Percentiles rank a stretch among this genome's conserved stretches.
Conservation (phyloP, 2,888 invertebrate genomes). For the Microctonus aethiopoides region DNA sequence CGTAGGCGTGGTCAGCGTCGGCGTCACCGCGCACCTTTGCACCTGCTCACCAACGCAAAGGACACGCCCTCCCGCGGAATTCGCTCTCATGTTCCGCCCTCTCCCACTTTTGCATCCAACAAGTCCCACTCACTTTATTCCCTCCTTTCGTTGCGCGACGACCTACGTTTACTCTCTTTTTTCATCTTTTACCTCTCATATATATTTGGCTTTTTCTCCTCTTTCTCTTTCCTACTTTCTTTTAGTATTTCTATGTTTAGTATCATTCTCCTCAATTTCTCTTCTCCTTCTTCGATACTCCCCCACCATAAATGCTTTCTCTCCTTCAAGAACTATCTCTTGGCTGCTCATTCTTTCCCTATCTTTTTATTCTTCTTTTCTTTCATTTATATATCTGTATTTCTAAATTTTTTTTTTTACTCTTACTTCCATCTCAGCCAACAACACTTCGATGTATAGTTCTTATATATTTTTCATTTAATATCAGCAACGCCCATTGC, state of each 20-base stretch:
- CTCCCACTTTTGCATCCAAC: conserved; percentile 15
- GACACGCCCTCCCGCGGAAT: conserved; percentile 65
- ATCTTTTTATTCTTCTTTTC: conserved; percentile 2
- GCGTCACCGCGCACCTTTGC: conserved; percentile 64
- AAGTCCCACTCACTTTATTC: conserved; percentile 36
- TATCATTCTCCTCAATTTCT: neutral
- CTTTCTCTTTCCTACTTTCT: conserved; percentile 32
- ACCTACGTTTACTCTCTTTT: conserved; percentile 35
- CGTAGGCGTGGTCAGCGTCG: conserved; percentile 63
- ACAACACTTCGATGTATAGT: neutral
- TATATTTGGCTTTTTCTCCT: conserved; percentile 28
- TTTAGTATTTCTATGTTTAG: neutral
- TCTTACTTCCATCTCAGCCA: neutral
- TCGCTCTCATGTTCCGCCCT: conserved; percentile 59
- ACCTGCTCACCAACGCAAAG: conserved; percentile 62
- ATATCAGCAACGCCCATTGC: neutral
- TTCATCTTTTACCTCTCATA: conserved; percentile 39
- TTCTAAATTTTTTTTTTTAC: neutral
- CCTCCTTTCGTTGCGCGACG: conserved; percentile 29
- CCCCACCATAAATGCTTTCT: conserved; percentile 25
- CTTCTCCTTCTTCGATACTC: conserved; percentile 19
- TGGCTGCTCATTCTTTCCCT: conserved; percentile 27
- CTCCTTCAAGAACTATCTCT: conserved; percentile 26
- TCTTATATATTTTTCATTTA: neutral
- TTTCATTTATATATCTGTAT: conserved; percentile 14